Percentiles rank a stretch among this genome's conserved stretches.
Conservation (phyloP, 1,140 invertebrate genomes). For the Mesaphorura yosii region DNA sequence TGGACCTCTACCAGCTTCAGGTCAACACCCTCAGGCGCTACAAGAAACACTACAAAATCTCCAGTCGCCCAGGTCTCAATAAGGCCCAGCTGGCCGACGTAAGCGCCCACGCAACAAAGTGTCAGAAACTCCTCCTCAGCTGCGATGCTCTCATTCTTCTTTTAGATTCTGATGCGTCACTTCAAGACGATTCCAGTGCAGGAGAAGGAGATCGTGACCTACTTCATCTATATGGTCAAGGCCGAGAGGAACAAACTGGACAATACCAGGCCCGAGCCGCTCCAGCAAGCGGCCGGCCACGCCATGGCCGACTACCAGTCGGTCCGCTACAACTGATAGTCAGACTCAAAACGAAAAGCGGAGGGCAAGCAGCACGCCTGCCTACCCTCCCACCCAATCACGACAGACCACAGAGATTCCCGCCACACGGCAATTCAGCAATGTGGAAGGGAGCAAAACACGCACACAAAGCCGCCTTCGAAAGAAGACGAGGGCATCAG, state of each 20-base stretch:
- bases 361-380: too few species aligned
- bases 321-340: too few species aligned
- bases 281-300: background rate
- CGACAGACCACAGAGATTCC: too few species aligned
- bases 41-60: slow-evolving; percentile 84
- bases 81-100: slow-evolving; percentile 92
- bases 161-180: slow-evolving; percentile 81
- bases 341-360: too few species aligned
- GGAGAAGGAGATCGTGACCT: slow-evolving; percentile 90
- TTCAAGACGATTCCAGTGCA: slow-evolving; percentile 86
- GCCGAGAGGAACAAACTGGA: slow-evolving; percentile 85
- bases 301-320: too few species aligned
- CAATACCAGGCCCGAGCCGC: slow-evolving; percentile 6
- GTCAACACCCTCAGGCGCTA: slow-evolving; percentile 84
- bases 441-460: too few species aligned
- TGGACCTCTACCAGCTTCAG: slow-evolving; percentile 84
- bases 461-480: too few species aligned
- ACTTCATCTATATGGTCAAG: slow-evolving; percentile 93
- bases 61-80: slow-evolving; percentile 76
- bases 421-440: too few species aligned
- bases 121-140: background rate
- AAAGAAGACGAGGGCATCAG: too few species aligned
- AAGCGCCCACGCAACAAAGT: slow-evolving; percentile 42
- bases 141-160: slow-evolving; percentile 31
- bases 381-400: too few species aligned